Evolutionary conservation across 2,888 invertebrate species (phyloP).

Genomic region (Maniola hyperantus): DNA sequence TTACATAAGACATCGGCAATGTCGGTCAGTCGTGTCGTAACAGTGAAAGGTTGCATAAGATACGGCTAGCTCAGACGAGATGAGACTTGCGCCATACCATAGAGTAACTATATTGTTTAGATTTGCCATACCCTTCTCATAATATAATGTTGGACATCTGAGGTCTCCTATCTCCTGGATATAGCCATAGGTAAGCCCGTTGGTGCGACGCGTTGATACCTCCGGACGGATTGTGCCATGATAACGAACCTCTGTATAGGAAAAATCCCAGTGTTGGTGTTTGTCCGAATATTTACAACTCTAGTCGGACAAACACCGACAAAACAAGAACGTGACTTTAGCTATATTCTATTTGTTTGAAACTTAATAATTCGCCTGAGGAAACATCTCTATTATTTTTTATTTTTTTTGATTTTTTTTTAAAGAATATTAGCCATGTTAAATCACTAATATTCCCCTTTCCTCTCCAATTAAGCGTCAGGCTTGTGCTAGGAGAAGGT

Average conservation of each 20-base stretch:
- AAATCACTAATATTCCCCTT: too few species aligned
- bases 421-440: too few species aligned
- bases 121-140: slow-evolving; percentile 11
- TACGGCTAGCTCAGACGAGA: slow-evolving; percentile 70
- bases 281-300: too few species aligned
- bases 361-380: too few species aligned
- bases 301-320: background rate
- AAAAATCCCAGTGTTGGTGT: too few species aligned
- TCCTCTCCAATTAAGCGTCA: too few species aligned
- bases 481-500: too few species aligned
- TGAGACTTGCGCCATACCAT: slow-evolving; percentile 67
- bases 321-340: background rate
- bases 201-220: background rate
- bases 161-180: background rate
- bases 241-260: background rate
- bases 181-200: too few species aligned
- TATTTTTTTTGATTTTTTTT: too few species aligned
- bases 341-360: background rate
- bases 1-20: slow-evolving; percentile 67
- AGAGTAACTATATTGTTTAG: slow-evolving; percentile 43
- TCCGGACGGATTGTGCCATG: background rate
- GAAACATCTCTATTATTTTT: too few species aligned
- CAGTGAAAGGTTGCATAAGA: slow-evolving; percentile 77
- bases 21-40: slow-evolving; percentile 77
- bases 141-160: background rate